These are phyloP conservation scores for Malurus cyaneus DNA, from an alignment of 2,113 vertebrate genomes.

Conservation along the genomic window DNA sequence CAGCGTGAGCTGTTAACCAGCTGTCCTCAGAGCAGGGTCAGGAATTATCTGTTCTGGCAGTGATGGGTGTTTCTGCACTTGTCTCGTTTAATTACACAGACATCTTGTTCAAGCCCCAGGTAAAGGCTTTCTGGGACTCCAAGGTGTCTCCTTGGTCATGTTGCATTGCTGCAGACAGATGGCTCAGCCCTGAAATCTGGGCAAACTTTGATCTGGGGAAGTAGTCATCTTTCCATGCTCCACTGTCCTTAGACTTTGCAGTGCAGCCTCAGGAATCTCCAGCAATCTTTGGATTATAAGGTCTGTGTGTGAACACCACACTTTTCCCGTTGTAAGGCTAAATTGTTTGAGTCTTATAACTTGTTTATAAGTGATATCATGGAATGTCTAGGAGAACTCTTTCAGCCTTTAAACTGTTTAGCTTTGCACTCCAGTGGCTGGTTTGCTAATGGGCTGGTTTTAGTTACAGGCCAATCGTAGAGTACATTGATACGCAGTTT, in stretches of 20 bases:
- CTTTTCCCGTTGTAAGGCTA: background rate
- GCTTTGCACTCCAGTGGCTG: background rate
- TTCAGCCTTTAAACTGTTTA: background rate
- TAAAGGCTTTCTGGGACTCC: background rate
- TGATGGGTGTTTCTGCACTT: background rate
- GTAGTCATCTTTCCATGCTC: background rate
- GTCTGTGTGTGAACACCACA: background rate
- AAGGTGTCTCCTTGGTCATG: background rate
- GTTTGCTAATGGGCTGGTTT: slow-evolving; percentile 73
- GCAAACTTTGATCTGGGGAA: background rate
- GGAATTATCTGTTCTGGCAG: background rate
- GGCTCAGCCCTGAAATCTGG: background rate
- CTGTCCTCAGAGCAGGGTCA: background rate
- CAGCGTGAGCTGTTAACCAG: background rate
- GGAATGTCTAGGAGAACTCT: background rate
- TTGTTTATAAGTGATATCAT: background rate
- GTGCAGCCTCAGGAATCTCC: background rate
- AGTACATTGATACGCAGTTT: slow-evolving; percentile 98
- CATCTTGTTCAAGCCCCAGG: background rate
- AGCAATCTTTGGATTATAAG: background rate
- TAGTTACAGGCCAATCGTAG: slow-evolving; percentile 98
- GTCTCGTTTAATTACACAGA: background rate
- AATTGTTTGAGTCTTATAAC: background rate
- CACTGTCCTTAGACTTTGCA: background rate
- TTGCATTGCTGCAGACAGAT: background rate